Conservation (phyloP, 2,888 invertebrate genomes). For the Neria commutata region DNA sequence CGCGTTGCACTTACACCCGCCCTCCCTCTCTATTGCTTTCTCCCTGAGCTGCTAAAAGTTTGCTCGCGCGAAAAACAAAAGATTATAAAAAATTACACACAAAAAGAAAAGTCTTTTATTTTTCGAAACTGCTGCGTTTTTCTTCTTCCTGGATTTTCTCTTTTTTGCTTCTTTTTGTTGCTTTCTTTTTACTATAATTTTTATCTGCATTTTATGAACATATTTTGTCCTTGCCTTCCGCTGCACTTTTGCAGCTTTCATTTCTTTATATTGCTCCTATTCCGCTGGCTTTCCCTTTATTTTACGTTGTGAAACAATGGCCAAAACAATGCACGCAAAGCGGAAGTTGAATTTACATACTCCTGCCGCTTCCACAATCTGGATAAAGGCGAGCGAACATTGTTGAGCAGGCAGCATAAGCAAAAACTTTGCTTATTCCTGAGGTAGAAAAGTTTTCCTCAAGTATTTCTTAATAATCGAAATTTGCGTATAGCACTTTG, state of each 20-base stretch:
- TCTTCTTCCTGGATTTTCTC: neutral
- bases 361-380: too few relatives aligned
- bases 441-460: too few relatives aligned
- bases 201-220: neutral
- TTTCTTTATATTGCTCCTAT: slow-evolving; percentile 1
- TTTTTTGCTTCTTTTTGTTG: neutral
- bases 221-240: neutral
- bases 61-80: neutral
- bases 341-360: slow-evolving; percentile 22
- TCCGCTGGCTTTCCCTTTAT: neutral
- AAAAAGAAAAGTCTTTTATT: neutral
- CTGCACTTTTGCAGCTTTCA: neutral
- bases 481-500: too few relatives aligned
- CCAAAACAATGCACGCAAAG: slow-evolving; percentile 11
- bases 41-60: neutral
- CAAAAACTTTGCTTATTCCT: too few relatives aligned
- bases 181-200: neutral
- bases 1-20: too few relatives aligned
- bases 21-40: too few relatives aligned
- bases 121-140: neutral
- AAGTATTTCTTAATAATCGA: too few relatives aligned
- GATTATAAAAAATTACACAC: neutral
- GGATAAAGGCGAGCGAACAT: too few relatives aligned
- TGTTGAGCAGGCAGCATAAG: too few relatives aligned
- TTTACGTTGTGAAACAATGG: slow-evolving; percentile 1